Evolutionary conservation across 2,797 vertebrate genomes (phyloP).

Genomic region (Manis crassicaudata): DNA sequence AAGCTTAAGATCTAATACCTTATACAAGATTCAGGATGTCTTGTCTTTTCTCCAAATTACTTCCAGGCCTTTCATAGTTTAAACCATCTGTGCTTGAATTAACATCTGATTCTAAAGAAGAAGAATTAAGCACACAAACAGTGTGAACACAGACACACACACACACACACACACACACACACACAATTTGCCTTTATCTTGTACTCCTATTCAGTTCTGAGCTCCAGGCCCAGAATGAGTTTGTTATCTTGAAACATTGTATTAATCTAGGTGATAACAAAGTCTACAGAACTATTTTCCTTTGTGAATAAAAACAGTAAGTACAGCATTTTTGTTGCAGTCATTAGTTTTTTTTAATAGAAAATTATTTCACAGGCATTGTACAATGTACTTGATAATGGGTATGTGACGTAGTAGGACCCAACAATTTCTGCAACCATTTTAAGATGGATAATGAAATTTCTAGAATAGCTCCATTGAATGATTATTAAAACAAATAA

Average conservation of each 20-base stretch:
- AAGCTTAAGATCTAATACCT: background rate
- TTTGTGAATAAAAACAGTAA: background rate
- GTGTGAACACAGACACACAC: background rate
- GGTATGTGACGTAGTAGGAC: background rate
- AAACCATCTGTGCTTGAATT: background rate
- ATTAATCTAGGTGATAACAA: conserved; percentile 16
- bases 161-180: background rate
- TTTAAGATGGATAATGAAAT: background rate
- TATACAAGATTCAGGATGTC: background rate
- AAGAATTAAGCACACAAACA: background rate
- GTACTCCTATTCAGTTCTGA: background rate
- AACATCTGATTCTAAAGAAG: conserved; percentile 21
- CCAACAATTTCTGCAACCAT: background rate
- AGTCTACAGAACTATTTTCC: conserved; percentile 7
- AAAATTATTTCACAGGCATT: background rate
- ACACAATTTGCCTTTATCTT: conserved; percentile 6
- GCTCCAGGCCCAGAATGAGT: background rate
- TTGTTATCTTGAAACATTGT: conserved; percentile 27
- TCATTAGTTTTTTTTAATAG: background rate
- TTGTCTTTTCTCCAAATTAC: conserved; percentile 32
- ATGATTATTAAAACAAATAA: background rate
- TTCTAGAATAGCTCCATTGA: background rate
- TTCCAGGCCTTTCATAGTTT: background rate
- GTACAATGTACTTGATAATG: background rate
- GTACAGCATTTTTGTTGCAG: background rate